Conservation (phyloP, 2,113 vertebrate genomes). For the Hippoglossus stenolepis region DNA sequence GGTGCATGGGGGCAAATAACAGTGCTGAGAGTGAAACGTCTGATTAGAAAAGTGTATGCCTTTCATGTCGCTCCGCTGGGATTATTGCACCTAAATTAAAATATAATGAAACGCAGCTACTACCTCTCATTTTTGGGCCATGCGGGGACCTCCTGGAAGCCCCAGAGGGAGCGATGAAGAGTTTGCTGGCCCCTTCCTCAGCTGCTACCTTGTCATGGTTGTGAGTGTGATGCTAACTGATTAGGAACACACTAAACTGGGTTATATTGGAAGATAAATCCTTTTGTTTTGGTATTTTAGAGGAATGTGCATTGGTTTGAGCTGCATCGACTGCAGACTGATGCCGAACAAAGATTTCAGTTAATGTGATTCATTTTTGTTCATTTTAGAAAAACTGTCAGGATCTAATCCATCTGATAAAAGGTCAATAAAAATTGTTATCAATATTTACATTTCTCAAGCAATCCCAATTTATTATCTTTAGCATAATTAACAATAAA, state of each 20-base stretch:
- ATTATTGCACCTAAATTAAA: conserved; percentile 53
- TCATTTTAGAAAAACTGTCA: neutral
- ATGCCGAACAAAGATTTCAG: neutral
- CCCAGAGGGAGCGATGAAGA: neutral
- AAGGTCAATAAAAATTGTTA: no score
- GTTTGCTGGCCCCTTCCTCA: neutral
- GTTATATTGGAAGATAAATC: neutral
- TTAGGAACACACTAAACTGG: no score
- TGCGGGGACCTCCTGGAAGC: conserved; percentile 14
- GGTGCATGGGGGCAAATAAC: conserved; percentile 36
- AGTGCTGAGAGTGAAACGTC: conserved; percentile 34
- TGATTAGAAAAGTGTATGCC: conserved; percentile 36
- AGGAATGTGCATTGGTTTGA: neutral
- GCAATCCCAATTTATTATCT: neutral
- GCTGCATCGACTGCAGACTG: neutral
- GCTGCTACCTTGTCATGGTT: conserved; percentile 2
- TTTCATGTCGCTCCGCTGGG: conserved; percentile 18
- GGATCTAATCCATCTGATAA: no score
- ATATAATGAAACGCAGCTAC: conserved; percentile 52
- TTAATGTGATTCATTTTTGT: neutral
- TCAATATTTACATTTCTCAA: no score
- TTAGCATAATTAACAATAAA: neutral
- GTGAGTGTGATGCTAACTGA: neutral
- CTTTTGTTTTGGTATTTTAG: neutral
- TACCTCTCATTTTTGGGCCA: conserved; percentile 24